Percentiles rank a stretch among this genome's conserved stretches.
phyloP scores from a whole-genome alignment of 2,888 invertebrate genomes.

The Caenorhabditis angaria region DNA sequence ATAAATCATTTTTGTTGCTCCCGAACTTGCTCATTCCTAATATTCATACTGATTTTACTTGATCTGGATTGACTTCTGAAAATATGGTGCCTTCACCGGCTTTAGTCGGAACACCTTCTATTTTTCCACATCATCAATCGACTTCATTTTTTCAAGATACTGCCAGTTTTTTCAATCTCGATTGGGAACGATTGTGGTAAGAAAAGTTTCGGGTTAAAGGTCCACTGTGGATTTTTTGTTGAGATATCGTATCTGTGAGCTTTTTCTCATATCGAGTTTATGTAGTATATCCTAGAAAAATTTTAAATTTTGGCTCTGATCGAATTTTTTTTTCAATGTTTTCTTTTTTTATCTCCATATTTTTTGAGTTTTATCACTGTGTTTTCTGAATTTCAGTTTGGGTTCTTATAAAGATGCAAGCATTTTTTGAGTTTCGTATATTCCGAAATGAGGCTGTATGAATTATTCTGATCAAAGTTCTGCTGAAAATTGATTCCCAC shows the following conservation, averaged over 20 bases:
- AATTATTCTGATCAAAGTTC: no score
- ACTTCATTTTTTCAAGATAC: slow-evolving; percentile 46
- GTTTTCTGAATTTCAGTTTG: no score
- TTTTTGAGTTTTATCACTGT: neutral
- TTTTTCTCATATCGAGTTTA: no score
- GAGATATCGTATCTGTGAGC: neutral
- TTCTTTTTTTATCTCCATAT: neutral
- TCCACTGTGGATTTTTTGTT: neutral
- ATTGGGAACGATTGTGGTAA: slow-evolving; percentile 44
- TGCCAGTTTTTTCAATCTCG: slow-evolving; percentile 42
- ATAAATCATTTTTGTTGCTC: neutral
- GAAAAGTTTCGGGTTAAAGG: neutral
- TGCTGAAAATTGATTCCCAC: no score
- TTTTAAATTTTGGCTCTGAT: neutral
- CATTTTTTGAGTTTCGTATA: no score
- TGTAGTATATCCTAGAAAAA: no score
- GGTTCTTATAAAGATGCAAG: no score
- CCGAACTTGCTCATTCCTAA: no score
- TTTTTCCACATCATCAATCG: slow-evolving; percentile 49
- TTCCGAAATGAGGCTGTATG: no score
- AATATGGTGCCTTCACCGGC: slow-evolving; percentile 51
- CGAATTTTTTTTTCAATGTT: neutral
- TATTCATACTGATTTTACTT: neutral
- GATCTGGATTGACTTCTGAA: neutral
- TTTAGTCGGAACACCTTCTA: slow-evolving; percentile 41